Evolutionary conservation across 2,888 invertebrate species (phyloP).

Genomic region (Eupsilia transversa): DNA sequence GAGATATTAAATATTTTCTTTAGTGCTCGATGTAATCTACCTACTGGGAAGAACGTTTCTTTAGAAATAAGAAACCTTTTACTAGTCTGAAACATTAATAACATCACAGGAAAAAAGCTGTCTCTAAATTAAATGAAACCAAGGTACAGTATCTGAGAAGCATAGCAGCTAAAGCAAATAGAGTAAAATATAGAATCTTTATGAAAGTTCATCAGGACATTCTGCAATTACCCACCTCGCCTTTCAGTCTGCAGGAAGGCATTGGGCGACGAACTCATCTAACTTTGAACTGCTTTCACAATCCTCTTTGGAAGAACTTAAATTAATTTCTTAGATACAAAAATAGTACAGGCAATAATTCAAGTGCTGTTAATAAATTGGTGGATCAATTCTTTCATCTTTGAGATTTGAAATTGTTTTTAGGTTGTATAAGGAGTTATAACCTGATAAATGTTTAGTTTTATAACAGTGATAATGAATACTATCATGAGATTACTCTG

Average conservation of each 20-base stretch:
- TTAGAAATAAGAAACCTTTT: slow-evolving; percentile 46
- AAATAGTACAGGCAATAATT: slow-evolving; percentile 37
- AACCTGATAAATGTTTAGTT: too few species aligned
- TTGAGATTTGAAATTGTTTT: background rate
- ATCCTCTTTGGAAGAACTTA: slow-evolving; percentile 64
- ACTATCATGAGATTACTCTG: too few species aligned
- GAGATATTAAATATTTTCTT: slow-evolving; percentile 58
- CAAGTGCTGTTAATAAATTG: slow-evolving; percentile 24
- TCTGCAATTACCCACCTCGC: slow-evolving; percentile 61
- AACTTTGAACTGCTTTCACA: slow-evolving; percentile 62
- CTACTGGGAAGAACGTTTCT: slow-evolving; percentile 22
- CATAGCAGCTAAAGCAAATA: slow-evolving; percentile 46
- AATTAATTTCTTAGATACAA: slow-evolving; percentile 64
- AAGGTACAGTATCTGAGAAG: slow-evolving; percentile 23
- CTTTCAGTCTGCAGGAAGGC: slow-evolving; percentile 45
- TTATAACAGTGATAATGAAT: too few species aligned
- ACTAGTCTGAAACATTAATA: slow-evolving; percentile 47
- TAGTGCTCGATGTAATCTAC: slow-evolving; percentile 48
- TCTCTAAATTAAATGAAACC: slow-evolving; percentile 48
- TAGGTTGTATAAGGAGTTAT: too few species aligned
- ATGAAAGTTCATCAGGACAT: slow-evolving; percentile 64
- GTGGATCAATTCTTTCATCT: slow-evolving; percentile 1
- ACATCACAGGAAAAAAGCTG: slow-evolving; percentile 25
- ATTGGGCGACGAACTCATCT: slow-evolving; percentile 61
- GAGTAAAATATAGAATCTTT: slow-evolving; percentile 52